A percentile compares a stretch with the other conserved stretches of the same genome.
phyloP scores from a whole-genome alignment of 2,113 vertebrate genomes.

The Ameiurus melas region DNA sequence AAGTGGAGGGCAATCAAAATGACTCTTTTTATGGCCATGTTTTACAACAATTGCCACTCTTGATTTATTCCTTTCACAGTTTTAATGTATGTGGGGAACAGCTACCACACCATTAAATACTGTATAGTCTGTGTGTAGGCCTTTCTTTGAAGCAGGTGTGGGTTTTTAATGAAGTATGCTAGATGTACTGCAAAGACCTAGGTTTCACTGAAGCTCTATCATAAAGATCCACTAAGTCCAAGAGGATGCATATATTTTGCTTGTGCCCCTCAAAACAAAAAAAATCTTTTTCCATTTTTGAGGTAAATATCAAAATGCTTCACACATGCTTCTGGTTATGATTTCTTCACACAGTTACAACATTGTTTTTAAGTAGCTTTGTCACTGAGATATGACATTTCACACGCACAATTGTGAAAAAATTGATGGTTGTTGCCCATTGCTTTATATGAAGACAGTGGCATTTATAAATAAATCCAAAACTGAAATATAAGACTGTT shows the following conservation, averaged over 20 bases:
- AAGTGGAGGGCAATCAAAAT: constrained; percentile 35
- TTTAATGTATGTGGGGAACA: constrained; percentile 18
- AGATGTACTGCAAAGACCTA: constrained; percentile 10
- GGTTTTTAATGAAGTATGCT: constrained; percentile 19
- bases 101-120: not conserved
- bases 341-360: not conserved
- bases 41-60: constrained; percentile 46
- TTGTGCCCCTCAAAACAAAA: not conserved
- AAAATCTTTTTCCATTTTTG: not conserved
- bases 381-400: not conserved
- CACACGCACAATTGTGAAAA: not conserved
- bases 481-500: not conserved
- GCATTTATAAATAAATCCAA: not conserved
- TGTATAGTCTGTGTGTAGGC: not conserved
- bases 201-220: not conserved
- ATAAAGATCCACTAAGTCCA: not conserved
- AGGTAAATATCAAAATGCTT: not conserved
- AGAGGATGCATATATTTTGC: not conserved
- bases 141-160: constrained; percentile 31
- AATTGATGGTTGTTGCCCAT: not conserved
- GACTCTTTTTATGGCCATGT: constrained; percentile 42
- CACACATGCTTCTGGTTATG: not conserved
- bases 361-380: constrained; percentile 8
- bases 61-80: constrained; percentile 34
- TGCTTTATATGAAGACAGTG: not conserved